Evolutionary conservation across 2,113 vertebrate genomes (phyloP), one percentile per base, ranked within the genome.

Genomic region (Lota lota): DNA sequence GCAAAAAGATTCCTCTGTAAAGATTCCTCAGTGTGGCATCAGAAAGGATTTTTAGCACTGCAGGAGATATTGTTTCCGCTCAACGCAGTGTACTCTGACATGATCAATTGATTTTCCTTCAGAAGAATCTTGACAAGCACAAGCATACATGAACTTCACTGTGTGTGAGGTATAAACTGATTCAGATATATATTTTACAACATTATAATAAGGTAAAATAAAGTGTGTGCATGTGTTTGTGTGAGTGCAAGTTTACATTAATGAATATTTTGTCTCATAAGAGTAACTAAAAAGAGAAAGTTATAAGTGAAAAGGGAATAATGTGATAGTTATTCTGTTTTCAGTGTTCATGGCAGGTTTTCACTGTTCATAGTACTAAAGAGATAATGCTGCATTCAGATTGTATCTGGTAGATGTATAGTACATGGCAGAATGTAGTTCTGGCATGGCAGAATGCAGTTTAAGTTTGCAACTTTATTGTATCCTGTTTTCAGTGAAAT

Each of bases 1-100:
- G 60, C 60, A 61, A 61, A 61, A 28, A 61, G 22, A 61, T 11
- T 28, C 60, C 60, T 61, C 60, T 24, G 60, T 17, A 61, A 28
- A 61, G 22, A 22, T 28, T 22, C 22, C 22, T 28, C 60, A 61
- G 60, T 22, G 60, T 22, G 15, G 60, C 60, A 24, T 61, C 60
- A 61, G 60, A 60, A 60, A 60, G 58, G 21, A 19, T 61, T 22
- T 61, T 28, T 22, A 61, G 60, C 22, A 61, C 22, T 28, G 60
- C 60, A 24, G 58, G n/a, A 60, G 58, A 60, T 12, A 60, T 21
- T 20, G 58, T 60, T 60, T 60, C 58, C 20, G 2, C 20, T 5
- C 58, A 60, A 60, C 58, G 58, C 58, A 60, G 58, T 21, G 58
- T 60, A 60, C 58, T 60, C 20, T 4, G 11, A 60, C 58, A 15